These are phyloP conservation scores for Polydrusus cervinus DNA, from an alignment of 2,888 invertebrate species.

Conservation along the genomic window DNA sequence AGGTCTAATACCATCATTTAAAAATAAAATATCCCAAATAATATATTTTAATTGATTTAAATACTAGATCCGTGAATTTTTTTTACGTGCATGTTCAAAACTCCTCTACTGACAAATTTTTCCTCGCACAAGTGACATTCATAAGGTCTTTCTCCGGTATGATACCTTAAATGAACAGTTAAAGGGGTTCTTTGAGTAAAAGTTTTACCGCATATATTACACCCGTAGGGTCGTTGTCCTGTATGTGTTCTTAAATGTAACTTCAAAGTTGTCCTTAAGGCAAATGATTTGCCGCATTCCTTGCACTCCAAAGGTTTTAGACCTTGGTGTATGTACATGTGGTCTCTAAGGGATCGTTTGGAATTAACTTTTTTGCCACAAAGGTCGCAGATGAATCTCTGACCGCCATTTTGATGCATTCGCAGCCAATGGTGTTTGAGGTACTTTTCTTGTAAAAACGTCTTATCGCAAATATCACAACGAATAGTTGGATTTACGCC, in stretches of 20 bases:
- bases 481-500: constrained; percentile 63
- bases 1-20: too few relatives aligned
- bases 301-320: constrained; percentile 65
- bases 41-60: neutral
- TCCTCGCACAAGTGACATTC: constrained; percentile 62
- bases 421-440: constrained; percentile 61
- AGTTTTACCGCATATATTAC: constrained; percentile 63
- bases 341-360: constrained; percentile 63
- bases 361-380: constrained; percentile 65
- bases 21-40: too few relatives aligned
- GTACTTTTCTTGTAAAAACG: constrained; percentile 62
- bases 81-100: constrained; percentile 61
- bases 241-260: constrained; percentile 69
- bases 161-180: constrained; percentile 63
- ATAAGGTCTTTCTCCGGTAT: constrained; percentile 65
- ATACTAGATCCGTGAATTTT: constrained; percentile 57
- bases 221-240: constrained; percentile 67
- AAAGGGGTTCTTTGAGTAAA: constrained; percentile 65
- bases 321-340: constrained; percentile 69
- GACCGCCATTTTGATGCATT: constrained; percentile 62
- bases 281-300: constrained; percentile 68
- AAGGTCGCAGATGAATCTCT: constrained; percentile 62
- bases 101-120: constrained; percentile 64
- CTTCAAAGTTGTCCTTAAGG: constrained; percentile 66
- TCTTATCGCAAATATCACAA: constrained; percentile 63